Conservation (phyloP, 2,797 vertebrate species). For the Hemitrygon akajei region DNA sequence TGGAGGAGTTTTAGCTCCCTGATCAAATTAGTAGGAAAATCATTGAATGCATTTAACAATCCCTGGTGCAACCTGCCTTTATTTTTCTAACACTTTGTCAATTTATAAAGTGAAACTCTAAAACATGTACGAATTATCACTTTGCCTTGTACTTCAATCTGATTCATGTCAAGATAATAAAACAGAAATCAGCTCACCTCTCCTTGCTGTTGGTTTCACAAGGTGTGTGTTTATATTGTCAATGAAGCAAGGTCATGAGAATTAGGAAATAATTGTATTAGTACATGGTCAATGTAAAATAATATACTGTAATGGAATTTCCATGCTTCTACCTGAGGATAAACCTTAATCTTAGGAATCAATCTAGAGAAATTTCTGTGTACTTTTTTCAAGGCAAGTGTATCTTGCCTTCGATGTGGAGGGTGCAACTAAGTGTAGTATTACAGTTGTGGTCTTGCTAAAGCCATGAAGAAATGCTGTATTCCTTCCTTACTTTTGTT, state of each 20-base stretch:
- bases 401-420: too few relatives aligned
- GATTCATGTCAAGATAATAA: background rate
- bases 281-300: background rate
- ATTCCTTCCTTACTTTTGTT: too few relatives aligned
- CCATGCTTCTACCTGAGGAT: background rate
- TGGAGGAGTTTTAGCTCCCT: background rate
- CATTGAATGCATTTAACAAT: background rate
- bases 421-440: too few relatives aligned
- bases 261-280: background rate
- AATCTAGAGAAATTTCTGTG: too few relatives aligned
- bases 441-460: too few relatives aligned
- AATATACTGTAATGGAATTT: too few relatives aligned
- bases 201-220: background rate
- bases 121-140: background rate
- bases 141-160: background rate
- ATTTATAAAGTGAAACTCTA: conserved; percentile 4
- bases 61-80: background rate
- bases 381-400: too few relatives aligned
- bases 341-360: too few relatives aligned
- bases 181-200: background rate
- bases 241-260: background rate
- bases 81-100: background rate
- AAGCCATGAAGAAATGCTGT: too few relatives aligned
- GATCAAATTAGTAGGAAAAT: conserved; percentile 14
- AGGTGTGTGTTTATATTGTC: background rate